phyloP scores from a whole-genome alignment of 2,888 invertebrate genomes.

The Archaeoteleia sp. region DNA sequence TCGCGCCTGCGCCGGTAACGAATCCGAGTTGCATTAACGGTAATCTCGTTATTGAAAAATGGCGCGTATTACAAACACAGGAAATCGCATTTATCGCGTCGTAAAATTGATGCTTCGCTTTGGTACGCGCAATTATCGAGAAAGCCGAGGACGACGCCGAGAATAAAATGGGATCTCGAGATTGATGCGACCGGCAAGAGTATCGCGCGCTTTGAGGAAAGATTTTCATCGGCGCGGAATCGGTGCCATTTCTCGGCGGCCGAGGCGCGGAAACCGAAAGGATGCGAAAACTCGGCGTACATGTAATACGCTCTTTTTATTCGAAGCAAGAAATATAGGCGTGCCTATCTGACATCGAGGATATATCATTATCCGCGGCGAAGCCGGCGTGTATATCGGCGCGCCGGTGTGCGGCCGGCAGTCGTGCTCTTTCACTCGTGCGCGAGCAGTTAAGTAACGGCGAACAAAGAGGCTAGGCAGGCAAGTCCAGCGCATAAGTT shows the following conservation, averaged over 20 bases:
- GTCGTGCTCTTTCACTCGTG: conserved; percentile 29
- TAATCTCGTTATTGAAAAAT: conserved; percentile 24
- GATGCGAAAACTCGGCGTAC: no score
- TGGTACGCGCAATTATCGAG: conserved; percentile 3
- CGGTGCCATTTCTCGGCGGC: no score
- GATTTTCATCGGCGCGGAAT: no score
- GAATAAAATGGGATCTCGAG: no score
- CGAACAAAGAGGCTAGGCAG: conserved; percentile 34
- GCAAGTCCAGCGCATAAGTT: conserved; percentile 18
- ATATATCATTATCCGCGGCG: conserved; percentile 40
- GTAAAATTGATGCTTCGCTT: no score
- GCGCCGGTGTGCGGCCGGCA: conserved; percentile 3
- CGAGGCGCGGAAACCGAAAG: no score
- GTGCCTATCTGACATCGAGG: conserved; percentile 30
- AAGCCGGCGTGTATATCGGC: conserved; percentile 17
- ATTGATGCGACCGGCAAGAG: no score
- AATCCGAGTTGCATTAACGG: conserved; percentile 33
- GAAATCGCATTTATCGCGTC: conserved; percentile 11
- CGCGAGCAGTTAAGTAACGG: conserved; percentile 39
- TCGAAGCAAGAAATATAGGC: conserved; percentile 18
- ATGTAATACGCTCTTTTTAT: conserved; percentile 8
- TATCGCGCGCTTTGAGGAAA: no score
- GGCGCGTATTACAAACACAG: conserved; percentile 5
- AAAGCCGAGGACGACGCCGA: no score
- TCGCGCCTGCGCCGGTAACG: conserved; percentile 15